Evolutionary conservation across 2,888 invertebrate species (phyloP).

Genomic region (Achlya flavicornis): DNA sequence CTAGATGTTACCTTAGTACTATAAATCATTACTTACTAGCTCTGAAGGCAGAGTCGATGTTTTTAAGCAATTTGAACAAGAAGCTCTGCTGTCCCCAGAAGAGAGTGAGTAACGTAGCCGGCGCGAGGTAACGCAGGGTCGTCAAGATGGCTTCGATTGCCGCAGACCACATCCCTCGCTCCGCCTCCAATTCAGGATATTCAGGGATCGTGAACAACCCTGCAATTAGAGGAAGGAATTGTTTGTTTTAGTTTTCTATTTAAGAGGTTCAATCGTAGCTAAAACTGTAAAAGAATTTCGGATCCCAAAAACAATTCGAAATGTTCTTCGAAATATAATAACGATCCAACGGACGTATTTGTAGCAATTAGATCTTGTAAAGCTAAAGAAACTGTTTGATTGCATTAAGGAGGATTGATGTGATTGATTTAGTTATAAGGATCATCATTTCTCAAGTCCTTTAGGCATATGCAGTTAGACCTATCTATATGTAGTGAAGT

Average conservation of each 20-base stretch:
- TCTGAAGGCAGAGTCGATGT: constrained; percentile 81
- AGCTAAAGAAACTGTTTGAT: too few relatives aligned
- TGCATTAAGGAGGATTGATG: background rate
- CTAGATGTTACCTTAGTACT: too few relatives aligned
- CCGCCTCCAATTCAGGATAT: constrained; percentile 69
- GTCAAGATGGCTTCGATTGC: constrained; percentile 73
- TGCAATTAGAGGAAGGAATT: constrained; percentile 41
- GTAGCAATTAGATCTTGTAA: too few relatives aligned
- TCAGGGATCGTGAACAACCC: constrained; percentile 79
- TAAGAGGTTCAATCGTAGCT: background rate
- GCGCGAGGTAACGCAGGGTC: constrained; percentile 82
- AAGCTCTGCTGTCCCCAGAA: constrained; percentile 83
- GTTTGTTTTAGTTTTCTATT: background rate
- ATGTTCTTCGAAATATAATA: too few relatives aligned
- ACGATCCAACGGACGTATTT: too few relatives aligned
- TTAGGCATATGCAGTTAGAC: too few relatives aligned
- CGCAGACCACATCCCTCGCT: constrained; percentile 79
- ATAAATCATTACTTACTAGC: constrained; percentile 68
- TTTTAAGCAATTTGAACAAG: constrained; percentile 77
- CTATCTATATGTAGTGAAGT: too few relatives aligned
- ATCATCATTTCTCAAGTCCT: too few relatives aligned
- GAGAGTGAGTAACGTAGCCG: constrained; percentile 81
- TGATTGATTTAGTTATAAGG: background rate
- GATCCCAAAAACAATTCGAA: too few relatives aligned
- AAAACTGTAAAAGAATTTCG: too few relatives aligned